phyloP scores from a whole-genome alignment of 1,140 invertebrate species.

The Pogonus chalceus region DNA sequence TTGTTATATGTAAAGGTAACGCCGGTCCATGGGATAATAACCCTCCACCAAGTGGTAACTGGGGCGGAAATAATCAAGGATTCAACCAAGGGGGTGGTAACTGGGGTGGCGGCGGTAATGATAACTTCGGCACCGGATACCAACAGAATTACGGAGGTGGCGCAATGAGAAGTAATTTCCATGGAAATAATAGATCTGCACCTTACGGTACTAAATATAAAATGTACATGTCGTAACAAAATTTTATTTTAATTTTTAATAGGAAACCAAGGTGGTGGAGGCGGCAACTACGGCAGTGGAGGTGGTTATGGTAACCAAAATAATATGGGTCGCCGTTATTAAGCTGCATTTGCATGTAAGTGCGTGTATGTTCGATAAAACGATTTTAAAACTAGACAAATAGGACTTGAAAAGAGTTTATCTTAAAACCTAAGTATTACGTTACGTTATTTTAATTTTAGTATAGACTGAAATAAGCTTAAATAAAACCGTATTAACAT shows the following conservation, averaged over 20 bases:
- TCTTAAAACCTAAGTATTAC: too few relatives aligned
- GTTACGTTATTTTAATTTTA: too few relatives aligned
- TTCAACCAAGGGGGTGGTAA: conserved; percentile 26
- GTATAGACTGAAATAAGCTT: too few relatives aligned
- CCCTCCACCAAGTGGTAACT: conserved; percentile 29
- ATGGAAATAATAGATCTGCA: conserved; percentile 47
- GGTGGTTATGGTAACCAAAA: conserved; percentile 34
- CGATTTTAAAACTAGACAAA: background rate
- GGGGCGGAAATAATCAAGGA: conserved; percentile 31
- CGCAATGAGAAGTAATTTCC: conserved; percentile 51
- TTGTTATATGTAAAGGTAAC: conserved; percentile 26
- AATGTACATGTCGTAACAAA: conserved; percentile 15
- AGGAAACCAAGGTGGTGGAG: conserved; percentile 32
- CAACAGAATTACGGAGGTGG: conserved; percentile 65
- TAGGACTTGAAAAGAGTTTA: background rate
- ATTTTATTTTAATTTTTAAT: conserved; percentile 21
- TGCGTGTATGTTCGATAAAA: too few relatives aligned
- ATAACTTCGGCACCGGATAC: conserved; percentile 62
- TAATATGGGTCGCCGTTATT: conserved; percentile 12
- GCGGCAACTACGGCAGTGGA: conserved; percentile 40
- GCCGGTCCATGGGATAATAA: conserved; percentile 32
- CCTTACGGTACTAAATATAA: conserved; percentile 47
- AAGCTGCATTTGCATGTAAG: background rate
- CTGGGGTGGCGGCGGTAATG: conserved; percentile 46
- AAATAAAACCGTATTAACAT: too few relatives aligned